These are phyloP conservation scores for Ceratosolen fusciceps DNA, from an alignment of 1,140 invertebrate species.

Conservation along the genomic window DNA sequence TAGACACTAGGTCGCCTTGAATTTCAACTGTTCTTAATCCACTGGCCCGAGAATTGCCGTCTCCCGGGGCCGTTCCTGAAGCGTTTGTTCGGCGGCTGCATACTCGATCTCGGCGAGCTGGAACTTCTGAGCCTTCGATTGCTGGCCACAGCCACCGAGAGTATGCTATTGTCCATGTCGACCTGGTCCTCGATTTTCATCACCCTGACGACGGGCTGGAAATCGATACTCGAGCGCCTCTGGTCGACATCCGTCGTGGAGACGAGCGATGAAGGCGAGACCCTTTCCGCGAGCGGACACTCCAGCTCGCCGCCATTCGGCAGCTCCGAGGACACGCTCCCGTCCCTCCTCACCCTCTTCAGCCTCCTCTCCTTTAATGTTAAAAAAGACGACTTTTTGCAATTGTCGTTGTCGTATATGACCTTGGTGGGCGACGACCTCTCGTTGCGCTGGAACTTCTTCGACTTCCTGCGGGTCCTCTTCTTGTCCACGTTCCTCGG, in stretches of 20 bases:
- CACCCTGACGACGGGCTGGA: conserved; percentile 68
- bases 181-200: conserved; percentile 70
- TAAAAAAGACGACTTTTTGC: conserved; percentile 43
- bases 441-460: conserved; percentile 40
- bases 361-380: conserved; percentile 33
- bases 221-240: conserved; percentile 67
- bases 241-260: conserved; percentile 61
- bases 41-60: conserved; percentile 60
- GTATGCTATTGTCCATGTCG: conserved; percentile 66
- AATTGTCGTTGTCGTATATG: conserved; percentile 26
- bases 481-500: not conserved
- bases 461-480: conserved; percentile 14
- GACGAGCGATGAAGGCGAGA: conserved; percentile 57
- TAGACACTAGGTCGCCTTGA: conserved; percentile 17
- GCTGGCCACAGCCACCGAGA: conserved; percentile 66
- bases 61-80: conserved; percentile 53
- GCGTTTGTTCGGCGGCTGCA: conserved; percentile 59
- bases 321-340: conserved; percentile 50
- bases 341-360: conserved; percentile 45
- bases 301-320: conserved; percentile 53
- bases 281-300: conserved; percentile 57
- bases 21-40: conserved; percentile 67
- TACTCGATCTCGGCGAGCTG: conserved; percentile 59
- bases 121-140: conserved; percentile 69
- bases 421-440: conserved; percentile 20